Evolutionary conservation across 2,888 invertebrate species (phyloP), one percentile per base, ranked within the genome.

Genomic region (Hirtodrosophila alboralis): DNA sequence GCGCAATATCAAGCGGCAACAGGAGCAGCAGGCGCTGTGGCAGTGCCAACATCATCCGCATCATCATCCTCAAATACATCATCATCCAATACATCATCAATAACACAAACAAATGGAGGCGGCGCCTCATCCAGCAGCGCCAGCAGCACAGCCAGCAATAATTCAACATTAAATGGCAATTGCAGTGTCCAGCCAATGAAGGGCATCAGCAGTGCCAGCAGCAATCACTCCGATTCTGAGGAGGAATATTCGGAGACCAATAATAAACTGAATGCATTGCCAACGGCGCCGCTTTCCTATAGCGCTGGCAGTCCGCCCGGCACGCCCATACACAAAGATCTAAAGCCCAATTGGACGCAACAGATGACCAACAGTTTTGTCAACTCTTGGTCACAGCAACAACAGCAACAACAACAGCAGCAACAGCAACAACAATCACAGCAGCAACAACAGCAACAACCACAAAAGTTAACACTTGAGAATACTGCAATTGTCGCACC

Each of bases 201-300:
- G 54, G 78, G 91, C 43, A 91, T 92, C 34, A 93, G 93, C 88
- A 93, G 79, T 41, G 76, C 93, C 63, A 94, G 95, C 85, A 95
- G 95, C 89, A 95, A 95, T 89, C 94, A 94, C 83, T 95, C 95
- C 0, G 96, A 96, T 89, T 96, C 96, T 1, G 96, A 96, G 88
- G 96, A 96, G 90, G 96, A 96, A 80, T 90, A 89, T 61, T 75
- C 88, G n/a, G 89, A 90, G 41, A 52, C 77, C 27, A 61, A 54
- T 18, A 61, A 57, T 30, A 75, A 67, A 34, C 1, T 34, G 16
- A 34, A 40, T 10, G 6, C 16, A 57, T 51, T 62, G 81, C 85
- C 12, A 59, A 87, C 47, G 75, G 87, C 51, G 69, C 87, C 77
- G 91, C 93, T 43, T 59, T 75, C 47, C 60, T 89, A 91, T 93